A percentile compares a stretch with the other conserved stretches of the same genome.
Evolutionary conservation across 1,140 invertebrate species (phyloP).

Genomic region (Hyphantria cunea): DNA sequence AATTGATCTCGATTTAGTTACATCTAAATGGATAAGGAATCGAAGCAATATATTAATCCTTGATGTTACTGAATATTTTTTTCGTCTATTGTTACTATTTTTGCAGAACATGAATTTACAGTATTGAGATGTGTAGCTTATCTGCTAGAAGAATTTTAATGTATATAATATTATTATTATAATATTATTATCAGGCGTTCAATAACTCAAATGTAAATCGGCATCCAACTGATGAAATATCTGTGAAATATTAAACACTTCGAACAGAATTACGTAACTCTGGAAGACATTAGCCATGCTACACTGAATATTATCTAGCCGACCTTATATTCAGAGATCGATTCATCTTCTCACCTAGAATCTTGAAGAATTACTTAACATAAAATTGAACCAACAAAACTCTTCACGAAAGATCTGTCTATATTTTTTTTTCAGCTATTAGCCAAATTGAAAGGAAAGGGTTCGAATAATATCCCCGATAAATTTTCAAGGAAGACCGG

Average conservation of each 20-base stretch:
- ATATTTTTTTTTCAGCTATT: conserved; percentile 17
- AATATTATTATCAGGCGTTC: too few species aligned
- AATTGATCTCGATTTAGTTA: too few species aligned
- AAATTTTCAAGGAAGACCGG: conserved; percentile 12
- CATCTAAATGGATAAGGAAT: too few species aligned
- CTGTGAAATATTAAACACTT: not conserved
- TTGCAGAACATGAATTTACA: too few species aligned
- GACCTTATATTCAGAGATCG: not conserved
- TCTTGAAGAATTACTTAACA: not conserved
- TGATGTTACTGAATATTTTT: too few species aligned
- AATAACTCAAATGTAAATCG: too few species aligned
- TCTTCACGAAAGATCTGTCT: conserved; percentile 1
- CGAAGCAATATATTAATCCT: too few species aligned
- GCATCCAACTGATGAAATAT: not conserved
- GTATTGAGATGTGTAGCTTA: too few species aligned
- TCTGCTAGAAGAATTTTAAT: too few species aligned
- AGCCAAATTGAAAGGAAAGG: conserved; percentile 18
- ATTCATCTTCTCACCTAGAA: not conserved
- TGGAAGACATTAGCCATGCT: not conserved
- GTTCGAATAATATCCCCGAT: conserved; percentile 8
- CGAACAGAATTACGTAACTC: too few species aligned
- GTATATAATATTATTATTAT: too few species aligned
- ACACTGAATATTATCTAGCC: not conserved
- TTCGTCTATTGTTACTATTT: too few species aligned
- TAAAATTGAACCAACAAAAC: conserved; percentile 1